Base-by-base conservation (phyloP, 2,113 vertebrate genomes). In the Myotis davidii region DNA sequence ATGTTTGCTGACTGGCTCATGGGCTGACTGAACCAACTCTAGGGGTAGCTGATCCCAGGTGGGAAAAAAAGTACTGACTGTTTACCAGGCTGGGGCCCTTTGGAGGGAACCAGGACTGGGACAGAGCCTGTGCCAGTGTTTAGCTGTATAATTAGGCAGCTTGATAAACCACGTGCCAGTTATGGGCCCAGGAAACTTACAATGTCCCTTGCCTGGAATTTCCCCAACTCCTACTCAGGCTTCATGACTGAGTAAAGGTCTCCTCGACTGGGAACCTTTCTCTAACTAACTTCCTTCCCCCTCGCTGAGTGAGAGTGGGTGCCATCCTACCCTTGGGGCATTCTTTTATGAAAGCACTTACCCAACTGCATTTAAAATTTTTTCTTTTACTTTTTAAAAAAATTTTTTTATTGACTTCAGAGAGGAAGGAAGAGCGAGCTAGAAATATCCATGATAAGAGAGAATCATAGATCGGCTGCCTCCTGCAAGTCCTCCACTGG, bases 191-290 rank as follows among this genome's bases (percentile, higher is more conserved):
- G 79, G 67, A 29, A n/a, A 86, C 17, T 25, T 72, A 50, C 2
- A 42, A 8, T 77, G 81, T 20, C 17, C 23, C 32, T 61, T 29
- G 52, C 17, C 54, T 74, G 65, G 52, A 61, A 56, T 39, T 45
- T 85, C 59, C 79, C 42, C 23, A 39, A 67, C 52, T 96, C 86
- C 76, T 83, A 86, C 37, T 72, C 92, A 94, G 73, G 81, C 88
- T 87, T 92, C 89, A 83, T 50, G 81, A 83, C 37, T 61, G 42
- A 94, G 34, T 73, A 64, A 90, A 94, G 25, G 52, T 64, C 10
- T 74, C 73, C 39, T 74, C 10, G 34, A 3, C 48, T 13, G 16
- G 64, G 50, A 85, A 94, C 18, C 5, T 73, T 82, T 92, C 74
- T 52, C 67, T 67, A 37, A 65, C 16, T 48, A 84, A 91, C 54